Evolutionary conservation across 1,140 invertebrate genomes (phyloP), one percentile per base, ranked within the genome.

Genomic region (Tetramorium alpestre): DNA sequence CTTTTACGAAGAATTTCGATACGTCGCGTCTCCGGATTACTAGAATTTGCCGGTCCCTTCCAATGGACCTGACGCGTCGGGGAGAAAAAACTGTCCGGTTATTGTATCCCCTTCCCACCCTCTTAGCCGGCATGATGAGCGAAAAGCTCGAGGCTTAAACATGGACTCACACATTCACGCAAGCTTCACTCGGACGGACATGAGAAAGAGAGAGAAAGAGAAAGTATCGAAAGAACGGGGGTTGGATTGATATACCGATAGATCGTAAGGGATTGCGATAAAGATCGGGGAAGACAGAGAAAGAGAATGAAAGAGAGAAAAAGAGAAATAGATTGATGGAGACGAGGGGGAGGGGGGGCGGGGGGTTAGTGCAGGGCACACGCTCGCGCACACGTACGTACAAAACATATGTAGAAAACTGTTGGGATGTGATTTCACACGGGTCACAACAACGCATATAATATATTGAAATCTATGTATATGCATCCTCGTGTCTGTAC

Each of bases 391-490:
- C 93, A 95, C 93, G 92, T 95, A 95, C 93, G 93, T 95, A 95
- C 93, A 95, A 94, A 95, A 95, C 93, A 94, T 94, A 95, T 95
- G 93, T 95, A 95, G 94, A 95, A 95, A 95, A 95, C 89, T 95
- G 92, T 95, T 95, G 94, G 95, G 95, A 96, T 94, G 94, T 95
- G 94, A 95, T 96, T 94, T 96, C 94, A 96, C 96, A 96, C 93
- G 97, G 97, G 97, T 97, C 97, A 97, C 97, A 97, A 97, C 96
- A 97, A 96, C 97, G 97, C 97, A 96, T 96, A 96, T 96, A 93
- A 93, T 92, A 90, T 91, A 91, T 91, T 69, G 87, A 90, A 90
- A 91, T 93, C 85, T 89, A 93, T 89, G 87, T 90, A 90, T 91
- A 90, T 91, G 88, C 90, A 88, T 91, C 90, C 88, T 92, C 47